Evolutionary conservation across 2,888 invertebrate genomes (phyloP).

Genomic region (Tipula unca): DNA sequence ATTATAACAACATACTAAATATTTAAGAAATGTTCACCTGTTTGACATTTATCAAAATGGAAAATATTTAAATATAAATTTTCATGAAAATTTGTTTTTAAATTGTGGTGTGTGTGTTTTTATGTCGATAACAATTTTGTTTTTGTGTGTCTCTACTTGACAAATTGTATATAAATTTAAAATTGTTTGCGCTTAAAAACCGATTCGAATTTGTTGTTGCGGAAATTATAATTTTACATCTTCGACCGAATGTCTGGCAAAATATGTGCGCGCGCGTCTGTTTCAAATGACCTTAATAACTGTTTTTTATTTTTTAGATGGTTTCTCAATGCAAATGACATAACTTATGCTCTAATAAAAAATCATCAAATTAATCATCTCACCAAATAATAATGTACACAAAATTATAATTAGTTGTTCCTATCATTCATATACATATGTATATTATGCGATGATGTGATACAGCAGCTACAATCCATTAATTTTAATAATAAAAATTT

Average conservation of each 20-base stretch:
- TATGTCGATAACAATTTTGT: background rate
- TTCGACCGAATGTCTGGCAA: background rate
- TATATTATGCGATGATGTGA: constrained; percentile 14
- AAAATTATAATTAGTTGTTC: background rate
- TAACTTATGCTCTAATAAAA: background rate
- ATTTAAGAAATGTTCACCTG: background rate
- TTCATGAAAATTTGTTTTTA: background rate
- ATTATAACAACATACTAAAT: background rate
- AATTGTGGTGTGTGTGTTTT: no score
- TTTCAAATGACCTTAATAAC: background rate
- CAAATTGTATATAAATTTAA: background rate
- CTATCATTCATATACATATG: constrained; percentile 14
- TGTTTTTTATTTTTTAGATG: background rate
- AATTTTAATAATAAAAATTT: background rate
- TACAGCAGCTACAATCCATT: constrained; percentile 1
- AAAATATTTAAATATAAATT: background rate
- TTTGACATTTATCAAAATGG: background rate
- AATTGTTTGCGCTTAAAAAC: background rate
- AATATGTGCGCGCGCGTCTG: background rate
- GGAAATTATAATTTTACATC: background rate
- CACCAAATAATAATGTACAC: background rate
- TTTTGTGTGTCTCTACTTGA: background rate
- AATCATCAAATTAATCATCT: background rate
- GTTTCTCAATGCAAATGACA: background rate
- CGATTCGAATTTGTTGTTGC: background rate